These are phyloP conservation scores for Philopedon plagiatum DNA, from an alignment of 2,888 invertebrate species.

Conservation along the genomic window DNA sequence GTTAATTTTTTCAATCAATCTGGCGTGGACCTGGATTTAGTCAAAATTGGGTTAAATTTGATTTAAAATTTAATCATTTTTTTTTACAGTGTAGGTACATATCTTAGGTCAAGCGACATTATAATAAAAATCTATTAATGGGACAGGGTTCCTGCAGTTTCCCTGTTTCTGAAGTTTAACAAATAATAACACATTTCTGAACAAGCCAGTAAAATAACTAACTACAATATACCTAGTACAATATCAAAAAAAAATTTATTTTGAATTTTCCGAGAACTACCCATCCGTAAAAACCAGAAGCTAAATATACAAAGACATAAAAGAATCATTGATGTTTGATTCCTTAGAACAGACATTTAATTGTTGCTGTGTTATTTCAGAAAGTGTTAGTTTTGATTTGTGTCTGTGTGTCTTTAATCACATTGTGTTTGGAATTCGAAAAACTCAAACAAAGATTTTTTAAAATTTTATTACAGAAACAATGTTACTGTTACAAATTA, in stretches of 20 bases:
- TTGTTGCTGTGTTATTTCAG: constrained; percentile 35
- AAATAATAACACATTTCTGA: too few species aligned
- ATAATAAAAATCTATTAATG: too few species aligned
- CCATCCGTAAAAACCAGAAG: constrained; percentile 34
- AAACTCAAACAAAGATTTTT: constrained; percentile 9
- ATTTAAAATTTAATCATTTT: too few species aligned
- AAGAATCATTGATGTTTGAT: constrained; percentile 35
- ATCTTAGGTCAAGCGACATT: too few species aligned
- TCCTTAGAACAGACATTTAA: constrained; percentile 30
- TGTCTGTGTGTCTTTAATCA: constrained; percentile 21
- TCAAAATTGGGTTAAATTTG: too few species aligned
- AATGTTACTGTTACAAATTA: neutral
- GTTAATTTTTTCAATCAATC: too few species aligned
- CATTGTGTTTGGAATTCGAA: constrained; percentile 20
- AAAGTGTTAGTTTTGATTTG: constrained; percentile 29
- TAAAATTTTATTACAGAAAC: neutral
- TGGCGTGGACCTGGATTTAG: too few species aligned
- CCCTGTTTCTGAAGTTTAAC: too few species aligned
- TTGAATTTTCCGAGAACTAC: constrained; percentile 2
- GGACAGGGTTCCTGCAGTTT: too few species aligned
- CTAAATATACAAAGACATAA: constrained; percentile 53
- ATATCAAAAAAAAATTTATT: neutral
- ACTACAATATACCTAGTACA: too few species aligned
- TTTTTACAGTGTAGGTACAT: too few species aligned
- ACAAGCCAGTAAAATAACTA: too few species aligned